Evolutionary conservation across 2,113 vertebrate genomes (phyloP), one percentile per base, ranked within the genome.

Genomic region (Chunga burmeisteri): DNA sequence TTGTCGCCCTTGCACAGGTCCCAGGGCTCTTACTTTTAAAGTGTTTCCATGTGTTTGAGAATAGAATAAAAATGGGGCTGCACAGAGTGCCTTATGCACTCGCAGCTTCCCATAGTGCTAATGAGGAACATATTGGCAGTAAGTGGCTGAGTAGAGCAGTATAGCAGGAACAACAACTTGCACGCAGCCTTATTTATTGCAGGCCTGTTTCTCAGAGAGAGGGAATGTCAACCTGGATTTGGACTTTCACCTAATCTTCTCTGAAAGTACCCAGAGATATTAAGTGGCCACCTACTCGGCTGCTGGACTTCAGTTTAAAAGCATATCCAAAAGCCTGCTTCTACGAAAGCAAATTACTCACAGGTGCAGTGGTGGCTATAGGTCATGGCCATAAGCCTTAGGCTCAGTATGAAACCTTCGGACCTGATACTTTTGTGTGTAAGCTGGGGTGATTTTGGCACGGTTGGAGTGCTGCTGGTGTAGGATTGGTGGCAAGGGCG

Each of bases 61-160:
- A 88, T 13, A 88, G 90, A 94, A 71, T 92, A 85, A 97, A 97
- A 97, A 38, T 53, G 86, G 88, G 72, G 88, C 88, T 98, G 67
- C 73, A 46, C 61, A 30, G 95, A 90, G 75, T 72, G 96, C 94
- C 93, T 96, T 66, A 84, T 90, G 96, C 95, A 70, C 88, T 97
- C 97, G 5, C 94, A 97, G 96, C 96, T 95, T 98, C 95, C 94
- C 97, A 87, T 94, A 97, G 94, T 96, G 97, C 98, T 98, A 96
- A 96, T 96, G 88, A 98, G 97, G 95, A 96, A 95, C 97, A 95
- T 12, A 96, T 87, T 95, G 93, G 56, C 94, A 90, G 16, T 90
- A 63, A 97, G 95, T 90, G 92, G 78, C 95, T 91, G 88, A 98
- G 94, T 10, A 86, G 88, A 88, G 90, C 92, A 77, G 88, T 90